Percentiles rank a stretch among this genome's conserved stretches.
phyloP scores from a whole-genome alignment of 2,113 vertebrate genomes.

The Catharus minimus region DNA sequence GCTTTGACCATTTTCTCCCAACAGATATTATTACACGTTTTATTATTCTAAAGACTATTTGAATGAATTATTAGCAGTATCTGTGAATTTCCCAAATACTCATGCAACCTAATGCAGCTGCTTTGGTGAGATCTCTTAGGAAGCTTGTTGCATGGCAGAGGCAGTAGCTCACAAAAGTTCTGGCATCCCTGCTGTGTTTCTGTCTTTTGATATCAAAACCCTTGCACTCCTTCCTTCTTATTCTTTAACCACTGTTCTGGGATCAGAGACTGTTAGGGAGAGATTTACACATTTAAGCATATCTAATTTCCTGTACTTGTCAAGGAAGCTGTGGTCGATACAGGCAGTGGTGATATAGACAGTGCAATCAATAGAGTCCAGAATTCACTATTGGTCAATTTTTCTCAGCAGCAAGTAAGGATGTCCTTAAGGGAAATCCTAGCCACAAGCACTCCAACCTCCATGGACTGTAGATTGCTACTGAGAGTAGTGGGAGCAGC shows the following conservation, averaged over 20 bases:
- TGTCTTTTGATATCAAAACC: neutral
- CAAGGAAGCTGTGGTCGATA: neutral
- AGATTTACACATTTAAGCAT: neutral
- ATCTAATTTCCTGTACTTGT: neutral
- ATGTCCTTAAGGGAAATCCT: neutral
- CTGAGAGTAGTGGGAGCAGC: neutral
- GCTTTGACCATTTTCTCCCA: neutral
- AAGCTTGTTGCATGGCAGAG: neutral
- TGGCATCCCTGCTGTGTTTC: neutral
- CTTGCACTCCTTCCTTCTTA: neutral
- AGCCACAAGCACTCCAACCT: neutral
- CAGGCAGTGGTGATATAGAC: neutral
- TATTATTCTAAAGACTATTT: neutral
- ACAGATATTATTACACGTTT: neutral
- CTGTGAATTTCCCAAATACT: neutral
- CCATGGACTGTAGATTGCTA: neutral
- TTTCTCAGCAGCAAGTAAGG: neutral
- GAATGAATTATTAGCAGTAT: neutral
- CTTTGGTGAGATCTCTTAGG: neutral
- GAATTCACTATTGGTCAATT: neutral
- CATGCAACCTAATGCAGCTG: neutral
- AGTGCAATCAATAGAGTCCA: neutral
- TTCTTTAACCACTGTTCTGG: neutral
- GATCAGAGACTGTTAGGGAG: neutral
- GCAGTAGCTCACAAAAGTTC: neutral